phyloP scores from a whole-genome alignment of 2,113 vertebrate genomes.

The Gasterosteus aculeatus region DNA sequence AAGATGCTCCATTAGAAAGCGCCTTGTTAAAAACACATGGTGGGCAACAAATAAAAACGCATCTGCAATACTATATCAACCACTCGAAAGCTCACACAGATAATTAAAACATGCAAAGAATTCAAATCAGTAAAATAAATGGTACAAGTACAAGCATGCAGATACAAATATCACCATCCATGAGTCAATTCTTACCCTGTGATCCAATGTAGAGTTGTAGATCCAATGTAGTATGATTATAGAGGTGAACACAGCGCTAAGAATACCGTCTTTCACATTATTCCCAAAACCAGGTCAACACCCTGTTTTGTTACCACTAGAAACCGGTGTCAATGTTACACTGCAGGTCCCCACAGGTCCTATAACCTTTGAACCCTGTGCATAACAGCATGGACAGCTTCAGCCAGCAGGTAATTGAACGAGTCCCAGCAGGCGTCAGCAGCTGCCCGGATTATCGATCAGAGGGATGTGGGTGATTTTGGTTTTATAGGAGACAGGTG shows the following conservation, averaged over 20 bases:
- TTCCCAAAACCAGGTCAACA: neutral
- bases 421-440: neutral
- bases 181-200: neutral
- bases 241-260: neutral
- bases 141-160: too few relatives aligned
- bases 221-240: neutral
- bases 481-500: slow-evolving; percentile 69
- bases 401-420: slow-evolving; percentile 5
- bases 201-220: neutral
- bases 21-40: too few relatives aligned
- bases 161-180: neutral
- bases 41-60: too few relatives aligned
- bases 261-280: neutral
- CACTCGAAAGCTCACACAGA: too few relatives aligned
- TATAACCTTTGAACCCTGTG: slow-evolving; percentile 16
- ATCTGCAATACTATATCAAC: too few relatives aligned
- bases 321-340: slow-evolving; percentile 6
- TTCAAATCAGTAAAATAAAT: too few relatives aligned
- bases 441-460: slow-evolving; percentile 71
- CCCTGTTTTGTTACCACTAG: neutral
- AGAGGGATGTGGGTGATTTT: slow-evolving; percentile 77
- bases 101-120: too few relatives aligned
- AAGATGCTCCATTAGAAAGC: too few relatives aligned
- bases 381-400: neutral
- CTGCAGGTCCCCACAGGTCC: neutral